Percentiles rank a stretch among this genome's conserved stretches.
These are phyloP conservation scores for Holcopasites calliopsidis DNA, from an alignment of 1,140 invertebrate species.

Conservation along the genomic window DNA sequence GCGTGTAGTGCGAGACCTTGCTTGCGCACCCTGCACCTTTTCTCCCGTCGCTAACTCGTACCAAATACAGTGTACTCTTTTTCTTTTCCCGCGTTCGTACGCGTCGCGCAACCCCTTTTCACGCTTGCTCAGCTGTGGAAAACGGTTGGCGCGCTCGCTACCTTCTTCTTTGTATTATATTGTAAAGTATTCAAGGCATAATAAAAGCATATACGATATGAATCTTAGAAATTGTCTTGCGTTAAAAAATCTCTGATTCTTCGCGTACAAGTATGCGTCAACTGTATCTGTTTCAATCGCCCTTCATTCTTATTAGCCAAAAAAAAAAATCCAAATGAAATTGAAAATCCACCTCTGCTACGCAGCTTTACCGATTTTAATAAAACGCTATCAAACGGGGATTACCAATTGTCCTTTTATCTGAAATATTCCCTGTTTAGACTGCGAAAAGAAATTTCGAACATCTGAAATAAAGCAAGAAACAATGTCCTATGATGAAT, in stretches of 20 bases:
- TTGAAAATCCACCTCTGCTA: no score
- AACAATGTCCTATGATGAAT: no score
- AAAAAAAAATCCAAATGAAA: no score
- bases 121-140: conserved; percentile 38
- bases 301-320: no score
- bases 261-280: no score
- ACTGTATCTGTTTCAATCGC: no score
- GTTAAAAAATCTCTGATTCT: not conserved
- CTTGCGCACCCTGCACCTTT: conserved; percentile 50
- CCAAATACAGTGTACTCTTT: conserved; percentile 47
- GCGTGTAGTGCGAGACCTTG: conserved; percentile 51
- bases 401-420: no score
- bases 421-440: no score
- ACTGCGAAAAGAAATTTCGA: no score
- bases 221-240: conserved; percentile 40
- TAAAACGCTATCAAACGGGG: no score
- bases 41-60: conserved; percentile 39
- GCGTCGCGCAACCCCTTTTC: conserved; percentile 9
- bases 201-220: conserved; percentile 68
- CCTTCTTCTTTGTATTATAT: conserved; percentile 71
- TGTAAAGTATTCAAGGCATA: conserved; percentile 70
- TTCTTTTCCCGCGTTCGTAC: conserved; percentile 24
- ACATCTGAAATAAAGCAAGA: no score
- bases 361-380: no score
- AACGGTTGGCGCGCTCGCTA: conserved; percentile 34